Conservation (phyloP, 2,888 invertebrate genomes). For the Drosophila neoperkinsi region DNA sequence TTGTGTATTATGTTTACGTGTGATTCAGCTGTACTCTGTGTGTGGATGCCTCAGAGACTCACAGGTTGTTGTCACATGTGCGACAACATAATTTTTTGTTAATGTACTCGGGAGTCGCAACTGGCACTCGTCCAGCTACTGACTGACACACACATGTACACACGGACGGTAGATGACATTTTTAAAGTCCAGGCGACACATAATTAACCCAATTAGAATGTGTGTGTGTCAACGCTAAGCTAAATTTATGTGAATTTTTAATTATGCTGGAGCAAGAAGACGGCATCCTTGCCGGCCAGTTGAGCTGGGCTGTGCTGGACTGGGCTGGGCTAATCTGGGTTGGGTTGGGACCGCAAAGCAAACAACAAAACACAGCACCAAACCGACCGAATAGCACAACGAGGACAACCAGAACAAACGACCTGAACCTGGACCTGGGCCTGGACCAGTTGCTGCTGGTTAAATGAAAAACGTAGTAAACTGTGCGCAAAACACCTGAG, state of each 20-base stretch:
- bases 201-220: constrained; percentile 84
- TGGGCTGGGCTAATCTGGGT: not conserved
- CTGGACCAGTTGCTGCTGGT: constrained; percentile 55
- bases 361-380: constrained; percentile 50
- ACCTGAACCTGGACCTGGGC: constrained; percentile 50
- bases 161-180: constrained; percentile 60
- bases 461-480: constrained; percentile 81
- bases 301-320: constrained; percentile 10
- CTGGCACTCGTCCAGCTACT: constrained; percentile 52
- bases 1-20: constrained; percentile 1
- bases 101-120: constrained; percentile 60
- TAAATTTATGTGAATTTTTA: constrained; percentile 83
- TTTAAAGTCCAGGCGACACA: constrained; percentile 82
- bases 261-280: constrained; percentile 66
- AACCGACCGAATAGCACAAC: constrained; percentile 32
- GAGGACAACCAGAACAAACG: constrained; percentile 56
- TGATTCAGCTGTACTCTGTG: not conserved
- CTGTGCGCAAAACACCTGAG: constrained; percentile 82
- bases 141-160: constrained; percentile 29
- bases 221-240: constrained; percentile 72
- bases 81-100: constrained; percentile 76
- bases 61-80: constrained; percentile 39
- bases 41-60: constrained; percentile 30
- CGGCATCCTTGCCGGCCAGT: constrained; percentile 57
- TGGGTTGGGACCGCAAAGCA: constrained; percentile 62